Base-by-base conservation (phyloP, 1,140 invertebrate genomes). In the Lucilia sericata region DNA sequence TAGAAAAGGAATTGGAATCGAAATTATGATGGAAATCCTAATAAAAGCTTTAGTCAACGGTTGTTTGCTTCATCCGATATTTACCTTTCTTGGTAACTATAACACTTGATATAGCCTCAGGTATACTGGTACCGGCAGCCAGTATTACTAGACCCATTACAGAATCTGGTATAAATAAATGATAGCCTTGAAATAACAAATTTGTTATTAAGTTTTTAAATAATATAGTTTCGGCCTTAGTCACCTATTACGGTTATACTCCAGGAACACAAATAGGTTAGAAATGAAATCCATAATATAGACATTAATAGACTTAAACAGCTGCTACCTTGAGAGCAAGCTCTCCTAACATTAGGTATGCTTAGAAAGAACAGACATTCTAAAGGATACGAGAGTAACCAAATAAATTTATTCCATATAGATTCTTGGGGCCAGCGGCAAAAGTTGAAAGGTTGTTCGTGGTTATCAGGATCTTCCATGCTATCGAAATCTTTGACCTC, bases 81-180 rank as follows among this genome's bases (percentile, higher is more conserved):
- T 82, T 36, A 83, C 96, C 95, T 94, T 94, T 93, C 87, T 94
- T 92, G 0, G 95, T 94, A 86, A 96, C 94, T 84, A 96, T 95
- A 14, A 95, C 93, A 83, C 95, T 95, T 0, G 95, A 96, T 21
- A 96, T 94, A 76, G 96, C 94, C 92, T 98, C 97, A 0, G 96
- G 96, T 86, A 97, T 92, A 88, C 96, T 96, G 4, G 96, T 96
- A 12, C 96, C 97, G 21, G 95, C 94, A 0, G 95, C 94, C 49
- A 97, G 89, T 84, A 98, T 94, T 0, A 96, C 97, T 87, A 98
- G 94, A 2, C 96, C 96, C 95, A 97, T 96, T 0, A 98, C 94
- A 0, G 96, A 95, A 89, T 96, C 95, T 0, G 95, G 94, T 60
- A 96, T 95, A 8, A 92, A 92, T 21, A 96, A 92, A 74, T 84